These are phyloP conservation scores for Gymnarchus niloticus DNA, from an alignment of 2,113 vertebrate species.

Conservation along the genomic window DNA sequence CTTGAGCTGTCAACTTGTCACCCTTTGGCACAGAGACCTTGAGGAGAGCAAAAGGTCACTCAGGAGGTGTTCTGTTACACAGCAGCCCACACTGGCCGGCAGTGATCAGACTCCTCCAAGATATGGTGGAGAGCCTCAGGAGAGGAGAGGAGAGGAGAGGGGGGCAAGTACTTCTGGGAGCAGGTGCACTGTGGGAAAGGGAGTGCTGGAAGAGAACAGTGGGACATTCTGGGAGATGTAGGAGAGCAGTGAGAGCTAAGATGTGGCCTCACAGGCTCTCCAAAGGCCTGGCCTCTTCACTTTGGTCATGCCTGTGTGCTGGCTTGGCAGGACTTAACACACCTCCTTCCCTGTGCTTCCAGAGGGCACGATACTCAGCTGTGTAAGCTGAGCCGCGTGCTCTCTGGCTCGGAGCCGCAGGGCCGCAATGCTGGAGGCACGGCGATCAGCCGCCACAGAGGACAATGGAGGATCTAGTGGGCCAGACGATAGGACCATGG, in stretches of 20 bases:
- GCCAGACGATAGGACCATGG: constrained; percentile 48
- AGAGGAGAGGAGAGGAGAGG: background rate
- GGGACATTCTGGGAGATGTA: background rate
- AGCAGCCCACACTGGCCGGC: background rate
- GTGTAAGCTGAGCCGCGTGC: constrained; percentile 76
- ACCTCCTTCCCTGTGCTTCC: constrained; percentile 71
- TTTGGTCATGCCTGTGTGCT: constrained; percentile 63
- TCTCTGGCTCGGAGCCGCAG: constrained; percentile 77
- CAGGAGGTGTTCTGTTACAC: background rate
- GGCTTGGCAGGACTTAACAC: constrained; percentile 54
- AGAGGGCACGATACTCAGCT: constrained; percentile 69
- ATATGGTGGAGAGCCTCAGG: background rate
- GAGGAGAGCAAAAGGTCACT: background rate
- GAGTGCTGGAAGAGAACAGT: background rate
- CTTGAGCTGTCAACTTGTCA: background rate
- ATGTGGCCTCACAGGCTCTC: background rate
- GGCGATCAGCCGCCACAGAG: constrained; percentile 59
- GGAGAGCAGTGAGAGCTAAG: background rate
- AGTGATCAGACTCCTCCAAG: background rate
- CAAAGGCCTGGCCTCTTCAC: constrained; percentile 45
- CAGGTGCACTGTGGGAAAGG: background rate
- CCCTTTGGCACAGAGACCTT: background rate
- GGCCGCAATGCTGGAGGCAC: constrained; percentile 75
- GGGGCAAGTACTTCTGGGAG: too few species aligned
- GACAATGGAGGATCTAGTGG: constrained; percentile 59